These are phyloP conservation scores for Girardia tigrina DNA, from an alignment of 2,888 invertebrate species.

Conservation along the genomic window DNA sequence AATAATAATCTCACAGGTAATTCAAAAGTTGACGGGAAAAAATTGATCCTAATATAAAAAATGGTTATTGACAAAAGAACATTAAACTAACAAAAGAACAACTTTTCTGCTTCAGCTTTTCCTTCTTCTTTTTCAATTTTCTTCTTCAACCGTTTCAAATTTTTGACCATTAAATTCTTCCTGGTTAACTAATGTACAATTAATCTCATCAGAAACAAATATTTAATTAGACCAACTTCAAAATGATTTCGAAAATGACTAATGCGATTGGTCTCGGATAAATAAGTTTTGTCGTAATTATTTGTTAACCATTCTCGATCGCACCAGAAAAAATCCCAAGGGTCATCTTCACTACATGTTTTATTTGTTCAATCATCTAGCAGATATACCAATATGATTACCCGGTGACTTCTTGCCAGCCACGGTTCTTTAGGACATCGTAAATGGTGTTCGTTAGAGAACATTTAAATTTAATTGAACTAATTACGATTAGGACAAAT, in stretches of 20 bases:
- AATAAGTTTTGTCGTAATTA: slow-evolving; percentile 33
- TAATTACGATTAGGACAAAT: no score
- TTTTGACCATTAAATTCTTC: slow-evolving; percentile 56
- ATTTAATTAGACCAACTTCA: slow-evolving; percentile 48
- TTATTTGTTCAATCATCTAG: background rate
- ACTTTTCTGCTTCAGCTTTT: slow-evolving; percentile 50
- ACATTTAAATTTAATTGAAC: slow-evolving; percentile 46
- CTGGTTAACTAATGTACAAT: slow-evolving; percentile 52
- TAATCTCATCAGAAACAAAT: background rate
- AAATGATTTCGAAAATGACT: slow-evolving; percentile 57
- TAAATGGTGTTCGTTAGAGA: slow-evolving; percentile 48
- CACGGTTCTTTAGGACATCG: slow-evolving; percentile 47
- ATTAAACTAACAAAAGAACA: background rate
- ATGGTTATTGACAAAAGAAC: slow-evolving; percentile 17
- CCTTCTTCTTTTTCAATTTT: slow-evolving; percentile 47
- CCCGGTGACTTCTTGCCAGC: slow-evolving; percentile 49
- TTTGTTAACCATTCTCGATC: slow-evolving; percentile 35
- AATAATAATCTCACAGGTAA: slow-evolving; percentile 52
- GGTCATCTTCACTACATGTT: slow-evolving; percentile 15
- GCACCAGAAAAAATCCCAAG: slow-evolving; percentile 36
- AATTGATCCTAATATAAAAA: slow-evolving; percentile 50
- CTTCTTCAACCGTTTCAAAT: slow-evolving; percentile 53
- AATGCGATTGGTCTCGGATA: slow-evolving; percentile 53
- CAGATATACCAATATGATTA: slow-evolving; percentile 38
- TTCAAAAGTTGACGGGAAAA: slow-evolving; percentile 56